Conservation (phyloP, 2,888 invertebrate species). For the Neoaliturus tenellus region DNA sequence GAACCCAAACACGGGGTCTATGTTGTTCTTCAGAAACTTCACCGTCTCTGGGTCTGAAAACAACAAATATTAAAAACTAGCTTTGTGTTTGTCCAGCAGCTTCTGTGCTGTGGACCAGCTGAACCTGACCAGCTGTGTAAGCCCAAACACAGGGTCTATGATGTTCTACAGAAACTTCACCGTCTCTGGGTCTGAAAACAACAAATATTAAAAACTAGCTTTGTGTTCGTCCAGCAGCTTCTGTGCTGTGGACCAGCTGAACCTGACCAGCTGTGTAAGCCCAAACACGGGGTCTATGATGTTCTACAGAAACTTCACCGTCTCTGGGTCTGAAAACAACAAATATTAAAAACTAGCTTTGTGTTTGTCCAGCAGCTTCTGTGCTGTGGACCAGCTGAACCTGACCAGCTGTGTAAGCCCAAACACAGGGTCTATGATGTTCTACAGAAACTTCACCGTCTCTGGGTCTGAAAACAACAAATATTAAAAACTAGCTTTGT, state of each 20-base stretch:
- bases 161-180: slow-evolving; percentile 91
- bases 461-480: slow-evolving; percentile 91
- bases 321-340: slow-evolving; percentile 86
- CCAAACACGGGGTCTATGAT: slow-evolving; percentile 95
- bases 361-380: slow-evolving; percentile 84
- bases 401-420: slow-evolving; percentile 96
- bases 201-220: too few species aligned
- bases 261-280: slow-evolving; percentile 94
- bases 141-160: slow-evolving; percentile 95
- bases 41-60: slow-evolving; percentile 96
- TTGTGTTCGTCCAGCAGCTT: slow-evolving; percentile 85
- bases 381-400: slow-evolving; percentile 98
- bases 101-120: slow-evolving; percentile 97
- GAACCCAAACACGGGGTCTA: slow-evolving; percentile 96
- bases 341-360: too few species aligned
- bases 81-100: slow-evolving; percentile 85
- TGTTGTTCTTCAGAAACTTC: slow-evolving; percentile 86
- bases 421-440: slow-evolving; percentile 91
- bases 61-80: too few species aligned
- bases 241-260: slow-evolving; percentile 98
- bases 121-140: slow-evolving; percentile 94
- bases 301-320: slow-evolving; percentile 91
- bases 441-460: slow-evolving; percentile 92
- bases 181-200: slow-evolving; percentile 92
- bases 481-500: too few species aligned